phyloP scores from a whole-genome alignment of 2,888 invertebrate genomes.

The Adelphocoris suturalis region DNA sequence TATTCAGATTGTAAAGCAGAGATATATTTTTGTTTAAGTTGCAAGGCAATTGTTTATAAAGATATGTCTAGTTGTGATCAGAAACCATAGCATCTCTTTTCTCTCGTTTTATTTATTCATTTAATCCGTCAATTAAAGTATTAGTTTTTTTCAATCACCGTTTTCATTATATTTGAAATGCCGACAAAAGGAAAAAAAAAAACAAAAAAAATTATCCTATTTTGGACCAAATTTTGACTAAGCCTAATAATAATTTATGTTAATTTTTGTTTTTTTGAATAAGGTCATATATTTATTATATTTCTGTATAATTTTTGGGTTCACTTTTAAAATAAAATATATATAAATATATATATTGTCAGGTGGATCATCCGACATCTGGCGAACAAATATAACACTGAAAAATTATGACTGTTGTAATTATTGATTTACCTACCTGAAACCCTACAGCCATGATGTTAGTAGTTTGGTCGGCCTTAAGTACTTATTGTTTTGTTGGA shows the following conservation, averaged over 20 bases:
- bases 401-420: slow-evolving; percentile 31
- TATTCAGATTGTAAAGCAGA: slow-evolving; percentile 74
- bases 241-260: slow-evolving; percentile 64
- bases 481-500: background rate
- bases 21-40: slow-evolving; percentile 75
- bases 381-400: slow-evolving; percentile 74
- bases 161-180: slow-evolving; percentile 24
- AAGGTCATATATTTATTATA: slow-evolving; percentile 74
- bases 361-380: slow-evolving; percentile 71
- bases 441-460: too few species aligned
- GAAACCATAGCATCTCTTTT: slow-evolving; percentile 68
- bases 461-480: too few species aligned
- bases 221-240: slow-evolving; percentile 68
- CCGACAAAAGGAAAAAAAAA: slow-evolving; percentile 30
- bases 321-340: slow-evolving; percentile 71
- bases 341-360: slow-evolving; percentile 73
- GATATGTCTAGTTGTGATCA: slow-evolving; percentile 75
- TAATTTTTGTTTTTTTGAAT: slow-evolving; percentile 73
- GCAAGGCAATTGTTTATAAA: slow-evolving; percentile 73
- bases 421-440: background rate
- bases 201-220: slow-evolving; percentile 52
- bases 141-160: slow-evolving; percentile 34
- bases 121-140: slow-evolving; percentile 66
- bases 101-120: slow-evolving; percentile 50
- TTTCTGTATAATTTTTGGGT: slow-evolving; percentile 73